phyloP scores from a whole-genome alignment of 2,888 invertebrate species.

The Lymantria monacha region DNA sequence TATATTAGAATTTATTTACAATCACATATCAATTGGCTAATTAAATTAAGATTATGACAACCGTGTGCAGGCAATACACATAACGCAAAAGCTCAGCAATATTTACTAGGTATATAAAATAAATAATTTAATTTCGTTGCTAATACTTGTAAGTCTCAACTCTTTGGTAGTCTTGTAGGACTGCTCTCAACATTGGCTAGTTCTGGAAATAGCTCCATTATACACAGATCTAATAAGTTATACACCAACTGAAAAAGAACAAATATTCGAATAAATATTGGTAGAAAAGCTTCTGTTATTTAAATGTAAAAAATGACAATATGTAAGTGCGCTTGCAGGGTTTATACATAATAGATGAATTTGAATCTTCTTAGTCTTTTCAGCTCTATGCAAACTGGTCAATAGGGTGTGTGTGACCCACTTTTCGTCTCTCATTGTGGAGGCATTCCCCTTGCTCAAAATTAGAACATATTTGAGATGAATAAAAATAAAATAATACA shows the following conservation, averaged over 20 bases:
- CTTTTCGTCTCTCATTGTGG: too few relatives aligned
- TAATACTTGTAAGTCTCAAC: conserved; percentile 46
- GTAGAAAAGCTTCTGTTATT: not conserved
- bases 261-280: not conserved
- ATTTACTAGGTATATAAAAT: conserved; percentile 21
- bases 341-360: too few relatives aligned
- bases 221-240: conserved; percentile 88
- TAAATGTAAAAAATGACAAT: too few relatives aligned
- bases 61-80: conserved; percentile 29
- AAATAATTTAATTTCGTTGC: conserved; percentile 9
- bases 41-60: conserved; percentile 25
- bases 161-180: conserved; percentile 45
- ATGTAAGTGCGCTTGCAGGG: too few relatives aligned
- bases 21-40: conserved; percentile 19
- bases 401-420: too few relatives aligned
- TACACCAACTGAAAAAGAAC: conserved; percentile 84
- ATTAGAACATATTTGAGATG: too few relatives aligned
- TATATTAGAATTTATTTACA: conserved; percentile 47
- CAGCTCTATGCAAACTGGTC: too few relatives aligned
- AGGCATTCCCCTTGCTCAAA: too few relatives aligned
- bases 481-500: too few relatives aligned
- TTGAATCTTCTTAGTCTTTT: too few relatives aligned
- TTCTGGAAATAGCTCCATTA: conserved; percentile 90
- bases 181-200: conserved; percentile 43
- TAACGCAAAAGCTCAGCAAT: conserved; percentile 23